Evolutionary conservation across 1,140 invertebrate genomes (phyloP).

Genomic region (Pinna nobilis): DNA sequence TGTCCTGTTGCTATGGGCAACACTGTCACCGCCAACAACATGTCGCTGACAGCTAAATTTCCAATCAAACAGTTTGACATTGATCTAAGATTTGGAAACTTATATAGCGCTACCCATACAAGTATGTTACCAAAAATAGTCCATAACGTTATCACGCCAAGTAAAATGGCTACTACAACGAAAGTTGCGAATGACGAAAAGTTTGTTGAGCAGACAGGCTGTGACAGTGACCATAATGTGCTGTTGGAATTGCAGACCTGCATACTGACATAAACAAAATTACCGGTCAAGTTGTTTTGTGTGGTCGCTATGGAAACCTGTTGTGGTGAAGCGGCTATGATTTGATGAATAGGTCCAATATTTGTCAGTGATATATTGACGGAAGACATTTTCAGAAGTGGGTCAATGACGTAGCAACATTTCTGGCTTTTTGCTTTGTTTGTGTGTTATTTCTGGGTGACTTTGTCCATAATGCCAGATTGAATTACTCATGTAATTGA

Average conservation of each 20-base stretch:
- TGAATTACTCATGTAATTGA: too few species aligned
- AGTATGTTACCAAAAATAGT: conserved; percentile 75
- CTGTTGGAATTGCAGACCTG: conserved; percentile 59
- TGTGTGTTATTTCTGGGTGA: too few species aligned
- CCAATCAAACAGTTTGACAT: conserved; percentile 75
- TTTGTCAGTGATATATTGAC: too few species aligned
- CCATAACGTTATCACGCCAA: conserved; percentile 68
- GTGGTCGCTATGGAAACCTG: too few species aligned
- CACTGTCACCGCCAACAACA: conserved; percentile 72
- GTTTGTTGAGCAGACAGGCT: conserved; percentile 60
- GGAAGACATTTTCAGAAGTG: too few species aligned
- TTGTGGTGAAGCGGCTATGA: too few species aligned
- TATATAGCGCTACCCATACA: conserved; percentile 69
- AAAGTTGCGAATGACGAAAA: conserved; percentile 58
- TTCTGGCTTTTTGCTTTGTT: too few species aligned
- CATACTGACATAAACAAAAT: too few species aligned
- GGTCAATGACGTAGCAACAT: too few species aligned
- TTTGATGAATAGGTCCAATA: too few species aligned
- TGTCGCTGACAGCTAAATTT: conserved; percentile 74
- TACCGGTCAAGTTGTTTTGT: too few species aligned
- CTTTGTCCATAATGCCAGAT: too few species aligned
- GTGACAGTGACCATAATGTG: conserved; percentile 52
- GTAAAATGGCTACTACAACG: conserved; percentile 59
- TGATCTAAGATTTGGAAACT: conserved; percentile 68
- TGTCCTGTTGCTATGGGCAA: conserved; percentile 71